Percentiles rank a stretch among this genome's conserved stretches.
phyloP scores from a whole-genome alignment of 2,113 vertebrate species.

The Polyodon spathula region DNA sequence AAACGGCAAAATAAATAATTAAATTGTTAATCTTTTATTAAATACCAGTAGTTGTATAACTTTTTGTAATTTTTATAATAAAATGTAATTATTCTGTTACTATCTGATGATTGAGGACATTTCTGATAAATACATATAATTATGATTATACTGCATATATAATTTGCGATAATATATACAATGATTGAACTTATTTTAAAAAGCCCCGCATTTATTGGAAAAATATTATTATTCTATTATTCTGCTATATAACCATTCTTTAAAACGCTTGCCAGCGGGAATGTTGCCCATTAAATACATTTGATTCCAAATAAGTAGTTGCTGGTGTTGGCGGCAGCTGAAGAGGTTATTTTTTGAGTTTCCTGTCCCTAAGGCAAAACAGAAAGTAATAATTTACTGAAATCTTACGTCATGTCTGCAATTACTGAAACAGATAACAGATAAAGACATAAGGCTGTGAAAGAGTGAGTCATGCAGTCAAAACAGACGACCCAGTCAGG shows the following conservation, averaged over 20 bases:
- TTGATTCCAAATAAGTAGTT: conserved; percentile 8
- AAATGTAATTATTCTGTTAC: too few relatives aligned
- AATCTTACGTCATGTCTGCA: conserved; percentile 31
- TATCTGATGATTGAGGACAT: too few relatives aligned
- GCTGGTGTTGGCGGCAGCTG: background rate
- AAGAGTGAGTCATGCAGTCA: conserved; percentile 16
- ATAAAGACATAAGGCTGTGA: conserved; percentile 19
- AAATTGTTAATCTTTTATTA: too few relatives aligned
- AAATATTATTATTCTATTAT: too few relatives aligned
- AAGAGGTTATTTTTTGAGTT: conserved; percentile 43
- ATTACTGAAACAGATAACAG: conserved; percentile 28
- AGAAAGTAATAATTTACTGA: conserved; percentile 35
- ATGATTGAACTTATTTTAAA: too few relatives aligned
- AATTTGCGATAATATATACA: too few relatives aligned
- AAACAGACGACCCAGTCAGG: conserved; percentile 1
- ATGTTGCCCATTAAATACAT: conserved; percentile 4
- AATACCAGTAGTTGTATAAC: too few relatives aligned
- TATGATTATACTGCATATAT: too few relatives aligned
- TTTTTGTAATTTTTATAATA: too few relatives aligned
- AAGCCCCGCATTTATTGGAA: too few relatives aligned
- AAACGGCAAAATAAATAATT: too few relatives aligned
- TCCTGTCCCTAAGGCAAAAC: conserved; percentile 47
- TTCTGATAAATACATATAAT: too few relatives aligned
- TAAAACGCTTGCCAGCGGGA: conserved; percentile 3
- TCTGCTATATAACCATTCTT: background rate